phyloP scores from a whole-genome alignment of 2,888 invertebrate genomes.

The Trilocha varians region DNA sequence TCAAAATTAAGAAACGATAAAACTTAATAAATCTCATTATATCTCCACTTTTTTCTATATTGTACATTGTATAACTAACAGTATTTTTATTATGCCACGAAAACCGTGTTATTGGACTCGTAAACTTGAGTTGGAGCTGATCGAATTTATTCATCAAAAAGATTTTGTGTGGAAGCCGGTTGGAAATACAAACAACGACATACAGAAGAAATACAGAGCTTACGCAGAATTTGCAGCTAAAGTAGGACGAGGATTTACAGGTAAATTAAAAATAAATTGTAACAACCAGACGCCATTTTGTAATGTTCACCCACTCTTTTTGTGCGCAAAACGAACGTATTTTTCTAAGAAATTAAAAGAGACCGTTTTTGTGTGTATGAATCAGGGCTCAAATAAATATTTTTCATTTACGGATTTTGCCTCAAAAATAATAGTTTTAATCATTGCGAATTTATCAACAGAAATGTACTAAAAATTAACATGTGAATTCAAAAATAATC shows the following conservation, averaged over 20 bases:
- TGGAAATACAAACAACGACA: conserved; percentile 61
- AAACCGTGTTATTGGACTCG: conserved; percentile 58
- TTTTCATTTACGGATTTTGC: conserved; percentile 8
- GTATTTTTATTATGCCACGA: conserved; percentile 52
- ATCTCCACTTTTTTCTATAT: no score
- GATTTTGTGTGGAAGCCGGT: conserved; percentile 55
- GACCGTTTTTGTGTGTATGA: no score
- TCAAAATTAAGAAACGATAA: no score
- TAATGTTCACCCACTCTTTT: neutral
- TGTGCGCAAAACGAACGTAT: neutral
- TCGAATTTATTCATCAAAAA: conserved; percentile 44
- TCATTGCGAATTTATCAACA: no score
- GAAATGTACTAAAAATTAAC: no score
- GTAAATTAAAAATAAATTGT: conserved; percentile 21
- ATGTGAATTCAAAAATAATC: no score
- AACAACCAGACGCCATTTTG: neutral
- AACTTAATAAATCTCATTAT: no score
- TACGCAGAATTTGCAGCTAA: conserved; percentile 60
- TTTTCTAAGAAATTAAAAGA: neutral
- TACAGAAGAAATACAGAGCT: conserved; percentile 60
- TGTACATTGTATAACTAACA: no score
- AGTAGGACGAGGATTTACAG: conserved; percentile 54
- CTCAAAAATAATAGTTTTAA: conserved; percentile 1
- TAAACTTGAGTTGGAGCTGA: conserved; percentile 56
- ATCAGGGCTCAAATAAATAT: no score